phyloP scores from a whole-genome alignment of 2,113 vertebrate species.

The Muscicapa adusta region DNA sequence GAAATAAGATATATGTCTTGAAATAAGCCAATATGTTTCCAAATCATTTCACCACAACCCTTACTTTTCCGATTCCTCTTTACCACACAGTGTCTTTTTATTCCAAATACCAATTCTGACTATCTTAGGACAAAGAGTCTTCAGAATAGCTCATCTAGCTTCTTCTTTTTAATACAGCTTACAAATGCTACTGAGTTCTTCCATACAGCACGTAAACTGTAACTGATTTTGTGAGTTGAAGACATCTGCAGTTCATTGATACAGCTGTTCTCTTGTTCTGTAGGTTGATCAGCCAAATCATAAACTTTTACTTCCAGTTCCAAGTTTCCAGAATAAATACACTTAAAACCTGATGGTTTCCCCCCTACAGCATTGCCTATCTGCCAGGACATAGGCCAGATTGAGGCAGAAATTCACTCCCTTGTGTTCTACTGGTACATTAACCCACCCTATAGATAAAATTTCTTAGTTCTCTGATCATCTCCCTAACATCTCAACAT shows the following conservation, averaged over 20 bases:
- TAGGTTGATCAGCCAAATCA: background rate
- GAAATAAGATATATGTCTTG: background rate
- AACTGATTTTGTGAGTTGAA: background rate
- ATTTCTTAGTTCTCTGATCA: background rate
- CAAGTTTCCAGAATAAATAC: background rate
- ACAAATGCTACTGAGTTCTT: background rate
- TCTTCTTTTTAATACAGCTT: background rate
- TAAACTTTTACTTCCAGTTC: background rate
- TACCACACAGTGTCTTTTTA: background rate
- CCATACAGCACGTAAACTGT: fast-evolving
- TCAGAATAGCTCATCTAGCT: background rate
- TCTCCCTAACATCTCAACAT: background rate
- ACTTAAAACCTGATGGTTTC: background rate
- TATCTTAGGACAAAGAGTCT: background rate
- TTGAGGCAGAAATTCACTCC: background rate
- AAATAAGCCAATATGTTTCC: background rate
- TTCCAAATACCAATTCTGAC: background rate
- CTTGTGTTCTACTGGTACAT: background rate
- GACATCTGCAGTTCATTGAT: background rate
- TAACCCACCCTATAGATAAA: background rate
- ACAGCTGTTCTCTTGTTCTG: background rate
- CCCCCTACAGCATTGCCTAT: background rate
- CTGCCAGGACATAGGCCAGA: background rate
- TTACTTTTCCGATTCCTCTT: background rate
- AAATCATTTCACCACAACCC: background rate